phyloP scores from a whole-genome alignment of 1,140 invertebrate species.

The Zaprionus tsacasi region DNA sequence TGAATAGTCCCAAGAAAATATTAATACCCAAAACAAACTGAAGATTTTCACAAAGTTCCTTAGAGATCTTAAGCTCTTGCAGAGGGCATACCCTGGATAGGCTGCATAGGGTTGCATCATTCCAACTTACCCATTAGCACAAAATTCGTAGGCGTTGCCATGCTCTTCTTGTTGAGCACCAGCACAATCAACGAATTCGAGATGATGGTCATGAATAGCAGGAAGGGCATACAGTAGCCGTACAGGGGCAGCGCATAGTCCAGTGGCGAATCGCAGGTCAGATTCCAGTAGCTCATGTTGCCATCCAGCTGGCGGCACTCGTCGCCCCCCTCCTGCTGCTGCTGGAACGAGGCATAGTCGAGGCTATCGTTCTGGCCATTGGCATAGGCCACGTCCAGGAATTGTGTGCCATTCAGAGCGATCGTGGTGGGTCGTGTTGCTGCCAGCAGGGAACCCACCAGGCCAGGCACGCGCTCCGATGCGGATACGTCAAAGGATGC shows the following conservation, averaged over 20 bases:
- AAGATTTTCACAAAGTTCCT: too few species aligned
- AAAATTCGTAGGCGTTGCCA: conserved; percentile 94
- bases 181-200: conserved; percentile 95
- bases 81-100: too few species aligned
- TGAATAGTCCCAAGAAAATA: too few species aligned
- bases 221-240: conserved; percentile 87
- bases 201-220: conserved; percentile 94
- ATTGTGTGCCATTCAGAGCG: conserved; percentile 51
- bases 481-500: not conserved
- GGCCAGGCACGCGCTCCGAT: conserved; percentile 13
- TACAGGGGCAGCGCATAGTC: conserved; percentile 74
- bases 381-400: conserved; percentile 56
- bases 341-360: conserved; percentile 60
- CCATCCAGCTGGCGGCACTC: conserved; percentile 48
- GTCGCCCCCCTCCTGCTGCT: conserved; percentile 40
- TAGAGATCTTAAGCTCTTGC: too few species aligned
- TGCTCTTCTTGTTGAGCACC: conserved; percentile 89
- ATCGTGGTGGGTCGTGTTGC: not conserved
- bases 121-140: conserved; percentile 88
- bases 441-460: conserved; percentile 4
- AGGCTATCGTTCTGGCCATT: conserved; percentile 48
- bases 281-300: conserved; percentile 71
- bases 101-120: too few species aligned
- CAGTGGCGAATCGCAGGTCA: conserved; percentile 77
- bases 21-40: too few species aligned